Percentiles rank a stretch among this genome's conserved stretches.
Evolutionary conservation across 2,797 vertebrate genomes (phyloP).

Genomic region (Poecilia picta): DNA sequence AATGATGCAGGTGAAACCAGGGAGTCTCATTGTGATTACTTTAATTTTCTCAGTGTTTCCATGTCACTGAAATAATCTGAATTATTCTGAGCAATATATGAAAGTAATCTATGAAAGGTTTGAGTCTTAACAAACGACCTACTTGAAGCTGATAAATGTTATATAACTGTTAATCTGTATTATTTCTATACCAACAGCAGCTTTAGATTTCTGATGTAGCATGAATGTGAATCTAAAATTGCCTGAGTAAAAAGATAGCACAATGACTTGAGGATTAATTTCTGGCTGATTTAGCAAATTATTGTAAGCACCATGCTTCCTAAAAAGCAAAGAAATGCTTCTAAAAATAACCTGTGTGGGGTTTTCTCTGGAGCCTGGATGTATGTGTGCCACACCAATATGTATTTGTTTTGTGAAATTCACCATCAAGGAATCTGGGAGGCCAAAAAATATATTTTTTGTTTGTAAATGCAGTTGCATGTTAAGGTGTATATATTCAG

Average conservation of each 20-base stretch:
- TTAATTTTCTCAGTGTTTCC: neutral
- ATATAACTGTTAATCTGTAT: neutral
- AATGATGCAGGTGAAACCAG: neutral
- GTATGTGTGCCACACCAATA: neutral
- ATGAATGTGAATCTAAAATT: neutral
- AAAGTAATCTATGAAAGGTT: neutral
- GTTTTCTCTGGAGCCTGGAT: neutral
- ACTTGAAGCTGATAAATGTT: neutral
- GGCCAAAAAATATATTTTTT: neutral
- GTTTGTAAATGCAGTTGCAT: neutral
- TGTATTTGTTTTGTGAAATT: neutral
- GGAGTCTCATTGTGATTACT: conserved; percentile 5
- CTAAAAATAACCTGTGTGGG: neutral
- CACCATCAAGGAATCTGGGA: neutral
- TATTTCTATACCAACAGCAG: neutral
- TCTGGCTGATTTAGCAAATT: neutral
- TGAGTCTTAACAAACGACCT: neutral
- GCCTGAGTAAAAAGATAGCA: neutral
- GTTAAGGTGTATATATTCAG: neutral
- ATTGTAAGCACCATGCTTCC: neutral
- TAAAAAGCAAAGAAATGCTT: neutral
- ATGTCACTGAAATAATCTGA: neutral
- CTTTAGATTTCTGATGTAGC: neutral
- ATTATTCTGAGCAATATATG: neutral
- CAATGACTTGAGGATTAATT: neutral